A percentile compares a stretch with the other conserved stretches of the same genome.
Conservation (phyloP, 1,140 invertebrate species). For the Thereuonema tuberculata region DNA sequence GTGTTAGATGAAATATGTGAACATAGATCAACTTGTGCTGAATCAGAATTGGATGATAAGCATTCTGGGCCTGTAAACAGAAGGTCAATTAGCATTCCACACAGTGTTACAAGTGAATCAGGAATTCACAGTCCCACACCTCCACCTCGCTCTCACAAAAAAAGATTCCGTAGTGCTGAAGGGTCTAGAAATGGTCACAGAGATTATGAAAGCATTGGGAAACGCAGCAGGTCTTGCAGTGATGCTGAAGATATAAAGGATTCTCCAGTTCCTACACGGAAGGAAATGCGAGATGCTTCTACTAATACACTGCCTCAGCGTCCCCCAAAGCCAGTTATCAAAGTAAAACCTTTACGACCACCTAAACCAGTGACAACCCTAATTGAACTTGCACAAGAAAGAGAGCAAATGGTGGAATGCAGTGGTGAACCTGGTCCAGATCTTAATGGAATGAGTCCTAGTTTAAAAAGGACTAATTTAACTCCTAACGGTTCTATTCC, state of each 20-base stretch:
- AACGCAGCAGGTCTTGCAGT: not conserved
- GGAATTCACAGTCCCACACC: constrained; percentile 4
- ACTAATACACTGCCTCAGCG: not conserved
- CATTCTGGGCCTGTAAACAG: not conserved
- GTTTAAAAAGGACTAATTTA: too few species aligned
- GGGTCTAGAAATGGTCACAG: not conserved
- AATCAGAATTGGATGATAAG: not conserved
- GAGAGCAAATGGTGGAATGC: not conserved
- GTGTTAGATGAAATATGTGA: not conserved
- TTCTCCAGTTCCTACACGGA: not conserved
- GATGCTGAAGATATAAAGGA: not conserved
- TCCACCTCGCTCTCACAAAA: not conserved
- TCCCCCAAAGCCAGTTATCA: not conserved
- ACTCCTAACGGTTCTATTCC: too few species aligned
- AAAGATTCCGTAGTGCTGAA: not conserved
- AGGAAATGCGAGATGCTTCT: not conserved
- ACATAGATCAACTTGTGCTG: not conserved
- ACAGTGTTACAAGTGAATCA: constrained; percentile 1
- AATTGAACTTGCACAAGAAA: not conserved
- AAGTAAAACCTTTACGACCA: not conserved
- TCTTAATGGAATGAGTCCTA: not conserved
- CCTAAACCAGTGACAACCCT: not conserved
- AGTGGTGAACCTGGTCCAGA: not conserved
- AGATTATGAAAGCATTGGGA: not conserved
- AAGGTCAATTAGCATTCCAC: not conserved